Percentiles rank a stretch among this genome's conserved stretches.
phyloP scores from a whole-genome alignment of 2,113 vertebrate genomes.

The Psittacara wagleri region DNA sequence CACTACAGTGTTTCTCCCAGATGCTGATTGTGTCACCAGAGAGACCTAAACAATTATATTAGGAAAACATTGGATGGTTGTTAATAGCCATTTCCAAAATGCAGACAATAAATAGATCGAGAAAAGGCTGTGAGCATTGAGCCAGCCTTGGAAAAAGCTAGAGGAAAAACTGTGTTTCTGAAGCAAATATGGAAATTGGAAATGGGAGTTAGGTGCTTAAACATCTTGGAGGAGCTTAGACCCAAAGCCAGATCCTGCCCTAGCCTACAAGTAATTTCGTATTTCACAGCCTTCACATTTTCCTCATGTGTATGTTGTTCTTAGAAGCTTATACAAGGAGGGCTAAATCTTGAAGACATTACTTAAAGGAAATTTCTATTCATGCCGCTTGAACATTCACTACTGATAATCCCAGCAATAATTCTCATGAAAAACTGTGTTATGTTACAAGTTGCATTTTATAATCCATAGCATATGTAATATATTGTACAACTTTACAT shows the following conservation, averaged over 20 bases:
- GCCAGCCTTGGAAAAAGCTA: constrained; percentile 9
- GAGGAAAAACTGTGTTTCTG: constrained; percentile 27
- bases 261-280: constrained; percentile 17
- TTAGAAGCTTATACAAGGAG: not conserved
- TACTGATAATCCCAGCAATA: constrained; percentile 10
- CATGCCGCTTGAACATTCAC: not conserved
- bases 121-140: not conserved
- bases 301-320: not conserved
- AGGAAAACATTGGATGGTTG: not conserved
- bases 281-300: constrained; percentile 19
- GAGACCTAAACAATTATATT: not conserved
- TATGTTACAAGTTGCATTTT: not conserved
- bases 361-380: constrained; percentile 39
- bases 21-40: not conserved
- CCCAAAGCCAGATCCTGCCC: constrained; percentile 12
- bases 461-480: not conserved
- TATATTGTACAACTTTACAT: not conserved
- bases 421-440: not conserved
- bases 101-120: not conserved
- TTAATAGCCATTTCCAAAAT: constrained; percentile 5
- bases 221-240: constrained; percentile 8
- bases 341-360: not conserved
- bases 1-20: constrained; percentile 21
- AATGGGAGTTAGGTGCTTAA: not conserved
- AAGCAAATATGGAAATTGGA: constrained; percentile 17